These are phyloP conservation scores for Carabus problematicus DNA, from an alignment of 2,888 invertebrate genomes.

Conservation along the genomic window DNA sequence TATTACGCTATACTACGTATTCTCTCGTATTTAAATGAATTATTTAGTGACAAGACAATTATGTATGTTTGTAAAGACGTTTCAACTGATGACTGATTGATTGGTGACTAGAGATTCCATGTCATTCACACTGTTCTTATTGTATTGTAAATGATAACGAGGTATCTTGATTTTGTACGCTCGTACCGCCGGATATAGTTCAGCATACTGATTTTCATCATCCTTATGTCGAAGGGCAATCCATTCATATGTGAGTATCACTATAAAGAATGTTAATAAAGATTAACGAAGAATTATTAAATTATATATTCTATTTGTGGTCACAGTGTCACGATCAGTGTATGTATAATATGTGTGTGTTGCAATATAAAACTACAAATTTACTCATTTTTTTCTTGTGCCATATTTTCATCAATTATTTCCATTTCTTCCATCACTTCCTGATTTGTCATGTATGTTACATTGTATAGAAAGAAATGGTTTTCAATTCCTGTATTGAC, in stretches of 20 bases:
- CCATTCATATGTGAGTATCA: slow-evolving; percentile 32
- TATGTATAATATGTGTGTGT: slow-evolving; percentile 35
- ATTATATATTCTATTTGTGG: slow-evolving; percentile 22
- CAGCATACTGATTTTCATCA: slow-evolving; percentile 7
- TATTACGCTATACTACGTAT: slow-evolving; percentile 32
- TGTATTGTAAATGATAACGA: not conserved
- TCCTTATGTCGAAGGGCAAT: slow-evolving; percentile 3
- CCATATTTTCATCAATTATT: not conserved
- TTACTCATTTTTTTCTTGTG: slow-evolving; percentile 19
- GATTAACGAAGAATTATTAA: not conserved
- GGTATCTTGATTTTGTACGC: slow-evolving; percentile 6
- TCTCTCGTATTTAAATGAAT: slow-evolving; percentile 36
- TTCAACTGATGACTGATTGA: slow-evolving; percentile 5
- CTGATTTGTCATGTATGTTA: not conserved
- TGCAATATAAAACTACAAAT: slow-evolving; percentile 41
- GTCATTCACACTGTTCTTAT: not conserved
- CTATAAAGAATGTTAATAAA: slow-evolving; percentile 20
- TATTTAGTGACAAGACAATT: slow-evolving; percentile 22
- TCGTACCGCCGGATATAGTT: not conserved
- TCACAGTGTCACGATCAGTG: slow-evolving; percentile 31
- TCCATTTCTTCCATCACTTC: not conserved
- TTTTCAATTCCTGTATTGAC: slow-evolving; percentile 2
- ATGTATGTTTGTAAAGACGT: slow-evolving; percentile 13
- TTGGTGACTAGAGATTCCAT: not conserved
- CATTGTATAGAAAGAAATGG: slow-evolving; percentile 1